Evolutionary conservation across 2,797 vertebrate species (phyloP).

Genomic region (Peromyscus nudipes): DNA sequence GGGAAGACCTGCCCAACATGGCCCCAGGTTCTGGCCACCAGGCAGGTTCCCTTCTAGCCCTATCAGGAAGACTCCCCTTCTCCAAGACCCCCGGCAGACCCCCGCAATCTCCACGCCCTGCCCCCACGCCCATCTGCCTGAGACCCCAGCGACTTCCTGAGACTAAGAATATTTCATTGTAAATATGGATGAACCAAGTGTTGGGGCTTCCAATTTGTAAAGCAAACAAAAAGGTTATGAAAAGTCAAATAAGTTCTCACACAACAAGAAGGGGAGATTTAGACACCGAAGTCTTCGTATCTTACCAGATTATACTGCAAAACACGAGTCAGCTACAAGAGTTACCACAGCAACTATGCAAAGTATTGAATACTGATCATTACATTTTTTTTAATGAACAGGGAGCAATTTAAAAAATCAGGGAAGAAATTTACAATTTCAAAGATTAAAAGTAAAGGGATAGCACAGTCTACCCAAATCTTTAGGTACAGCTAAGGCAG

Average conservation of each 20-base stretch:
- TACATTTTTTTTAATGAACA: background rate
- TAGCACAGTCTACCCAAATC: background rate
- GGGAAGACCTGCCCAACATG: no score
- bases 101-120: no score
- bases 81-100: no score
- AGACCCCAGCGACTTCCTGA: no score
- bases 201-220: background rate
- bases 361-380: background rate
- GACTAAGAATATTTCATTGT: no score
- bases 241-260: background rate
- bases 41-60: no score
- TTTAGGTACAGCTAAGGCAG: background rate
- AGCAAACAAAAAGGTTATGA: background rate
- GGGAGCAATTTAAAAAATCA: background rate
- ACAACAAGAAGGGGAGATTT: background rate
- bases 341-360: background rate
- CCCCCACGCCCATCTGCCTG: no score
- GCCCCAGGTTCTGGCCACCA: no score
- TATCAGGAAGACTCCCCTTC: no score
- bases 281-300: background rate
- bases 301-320: background rate
- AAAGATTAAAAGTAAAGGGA: background rate
- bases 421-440: background rate
- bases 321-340: background rate
- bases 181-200: background rate